Evolutionary conservation across 2,113 vertebrate genomes (phyloP), one percentile per base, ranked within the genome.

Genomic region (Bubalus kerabau): DNA sequence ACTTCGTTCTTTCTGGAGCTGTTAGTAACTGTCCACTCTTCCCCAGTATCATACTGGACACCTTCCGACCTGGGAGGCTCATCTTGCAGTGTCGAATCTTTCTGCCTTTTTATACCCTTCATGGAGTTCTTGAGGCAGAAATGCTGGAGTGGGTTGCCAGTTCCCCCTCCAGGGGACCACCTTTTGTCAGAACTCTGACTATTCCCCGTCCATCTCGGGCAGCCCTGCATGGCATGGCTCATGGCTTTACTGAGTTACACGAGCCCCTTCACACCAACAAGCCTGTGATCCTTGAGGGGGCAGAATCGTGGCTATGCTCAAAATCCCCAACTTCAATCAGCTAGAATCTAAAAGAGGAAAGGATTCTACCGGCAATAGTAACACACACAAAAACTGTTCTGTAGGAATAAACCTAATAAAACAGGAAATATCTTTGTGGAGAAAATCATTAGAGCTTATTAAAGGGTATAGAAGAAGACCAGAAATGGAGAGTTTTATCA

Each of bases 401-500:
- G 52, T 2, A 80, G 82, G 17, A 94, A 67, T 36, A 89, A n/a
- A 90, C 10, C 6, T 46, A n/a, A 90, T 1, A 81, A 88, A 92
- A 43, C 40, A 80, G 64, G 26, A 96, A 86, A 62, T 4, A n/a
- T 40, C 28, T 88, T 81, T 56, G 28, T 62, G 23, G 46, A 60
- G 10, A 94, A 92, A 85, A 91, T 40, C 10, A 87, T 59, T 64
- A 93, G 89, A 87, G 26, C 81, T 80, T 92, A 88, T 46, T 91
- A 85, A 59, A 95, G 7, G 67, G 40, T 13, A 92, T 9, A 90
- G 93, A 85, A 87, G 59, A 50, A 83, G 64, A 11, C 36, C 26
- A 90, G 48, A 92, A 87, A 81, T 74, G 7, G 74, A 83, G 52
- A 95, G 24, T 5, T 59, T 36, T 26, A 84, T 13, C 15, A n/a